Conservation (phyloP, 2,888 invertebrate genomes). For the Deroplatys truncata region DNA sequence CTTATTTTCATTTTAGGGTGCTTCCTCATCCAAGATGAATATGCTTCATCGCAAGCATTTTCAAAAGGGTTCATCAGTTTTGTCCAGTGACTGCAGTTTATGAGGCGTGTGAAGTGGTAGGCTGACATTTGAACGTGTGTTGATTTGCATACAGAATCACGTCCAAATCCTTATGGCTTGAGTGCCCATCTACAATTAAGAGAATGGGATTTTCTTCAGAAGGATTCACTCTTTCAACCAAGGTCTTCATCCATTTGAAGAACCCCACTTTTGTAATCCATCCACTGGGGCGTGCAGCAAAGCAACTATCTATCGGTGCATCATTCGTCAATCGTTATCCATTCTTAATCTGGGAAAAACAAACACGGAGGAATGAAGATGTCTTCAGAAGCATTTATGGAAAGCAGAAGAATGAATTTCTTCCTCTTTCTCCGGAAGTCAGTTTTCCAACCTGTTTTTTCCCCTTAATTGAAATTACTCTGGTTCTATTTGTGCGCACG, state of each 20-base stretch:
- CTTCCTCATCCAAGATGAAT: background rate
- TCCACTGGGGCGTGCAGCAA: background rate
- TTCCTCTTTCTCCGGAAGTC: background rate
- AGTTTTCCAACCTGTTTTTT: background rate
- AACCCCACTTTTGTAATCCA: background rate
- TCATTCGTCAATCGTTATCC: background rate
- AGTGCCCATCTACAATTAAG: constrained; percentile 1
- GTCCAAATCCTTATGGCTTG: constrained; percentile 5
- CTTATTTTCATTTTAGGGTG: constrained; percentile 21
- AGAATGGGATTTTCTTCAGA: background rate
- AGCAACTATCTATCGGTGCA: background rate
- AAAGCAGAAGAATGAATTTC: background rate
- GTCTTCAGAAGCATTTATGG: no score
- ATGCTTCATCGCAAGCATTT: background rate
- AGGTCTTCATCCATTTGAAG: background rate
- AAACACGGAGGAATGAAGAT: background rate
- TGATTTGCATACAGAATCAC: constrained; percentile 1
- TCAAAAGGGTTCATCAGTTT: background rate
- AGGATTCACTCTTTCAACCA: background rate
- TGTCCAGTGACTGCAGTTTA: no score
- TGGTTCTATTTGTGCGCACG: background rate
- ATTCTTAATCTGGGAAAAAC: background rate
- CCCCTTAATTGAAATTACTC: background rate
- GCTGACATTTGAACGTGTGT: background rate
- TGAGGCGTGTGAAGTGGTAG: constrained; percentile 4